These are phyloP conservation scores for Misgurnus anguillicaudatus DNA, from an alignment of 2,113 vertebrate species.

Conservation along the genomic window DNA sequence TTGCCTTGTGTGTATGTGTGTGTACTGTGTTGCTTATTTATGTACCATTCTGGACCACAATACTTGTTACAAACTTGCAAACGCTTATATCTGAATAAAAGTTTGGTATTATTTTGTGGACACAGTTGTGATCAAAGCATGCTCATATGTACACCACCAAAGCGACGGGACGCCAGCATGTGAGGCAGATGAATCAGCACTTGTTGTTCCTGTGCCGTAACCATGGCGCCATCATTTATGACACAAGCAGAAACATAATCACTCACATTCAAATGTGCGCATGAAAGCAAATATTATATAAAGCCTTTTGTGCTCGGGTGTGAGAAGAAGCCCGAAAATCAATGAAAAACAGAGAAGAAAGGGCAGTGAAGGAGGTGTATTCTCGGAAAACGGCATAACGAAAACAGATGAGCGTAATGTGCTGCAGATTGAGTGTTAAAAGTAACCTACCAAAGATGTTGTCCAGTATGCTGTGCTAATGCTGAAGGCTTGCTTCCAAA, in stretches of 20 bases:
- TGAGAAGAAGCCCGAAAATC: neutral
- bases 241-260: constrained; percentile 22
- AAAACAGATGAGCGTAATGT: neutral
- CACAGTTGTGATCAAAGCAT: neutral
- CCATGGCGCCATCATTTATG: constrained; percentile 31
- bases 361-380: neutral
- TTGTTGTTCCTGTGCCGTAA: constrained; percentile 18
- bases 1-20: too few relatives aligned
- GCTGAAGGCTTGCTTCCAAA: neutral
- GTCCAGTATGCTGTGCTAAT: constrained; percentile 3
- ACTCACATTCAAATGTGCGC: neutral
- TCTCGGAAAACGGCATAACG: neutral
- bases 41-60: too few relatives aligned
- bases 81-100: neutral
- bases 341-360: neutral
- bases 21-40: too few relatives aligned
- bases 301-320: neutral
- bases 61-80: too few relatives aligned
- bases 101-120: constrained; percentile 21
- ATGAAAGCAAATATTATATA: neutral
- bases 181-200: constrained; percentile 25
- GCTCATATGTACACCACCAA: neutral
- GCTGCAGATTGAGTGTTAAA: constrained; percentile 3
- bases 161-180: neutral
- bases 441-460: neutral